Percentiles rank a stretch among this genome's conserved stretches.
Conservation (phyloP, 2,113 vertebrate species). For the cat (Felis catus) region F.catus_Fca126_mat1.0 CM031414.1:10271001-10271500, state of each 20-base stretch:
- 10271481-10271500: too few species aligned
- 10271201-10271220: accelerated
- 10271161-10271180: not conserved
- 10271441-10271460: too few species aligned
- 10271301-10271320: not conserved
- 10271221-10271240: not conserved
- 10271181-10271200: not conserved
- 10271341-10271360: too few species aligned
- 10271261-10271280: not conserved
- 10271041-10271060: not conserved
- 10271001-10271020: not conserved
- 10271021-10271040: too few species aligned
- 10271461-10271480: too few species aligned
- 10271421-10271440: too few species aligned
- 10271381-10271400: too few species aligned
- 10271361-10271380: too few species aligned
- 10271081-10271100: not conserved
- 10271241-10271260: not conserved
- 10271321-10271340: too few species aligned
- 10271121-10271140: not conserved
- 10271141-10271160: not conserved
- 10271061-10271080: not conserved
- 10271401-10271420: too few species aligned
- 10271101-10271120: not conserved
- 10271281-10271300: not conserved